Percentiles rank a stretch among this genome's conserved stretches.
Evolutionary conservation across 2,113 vertebrate species (phyloP).

Genomic region (Geococcyx californianus): DNA sequence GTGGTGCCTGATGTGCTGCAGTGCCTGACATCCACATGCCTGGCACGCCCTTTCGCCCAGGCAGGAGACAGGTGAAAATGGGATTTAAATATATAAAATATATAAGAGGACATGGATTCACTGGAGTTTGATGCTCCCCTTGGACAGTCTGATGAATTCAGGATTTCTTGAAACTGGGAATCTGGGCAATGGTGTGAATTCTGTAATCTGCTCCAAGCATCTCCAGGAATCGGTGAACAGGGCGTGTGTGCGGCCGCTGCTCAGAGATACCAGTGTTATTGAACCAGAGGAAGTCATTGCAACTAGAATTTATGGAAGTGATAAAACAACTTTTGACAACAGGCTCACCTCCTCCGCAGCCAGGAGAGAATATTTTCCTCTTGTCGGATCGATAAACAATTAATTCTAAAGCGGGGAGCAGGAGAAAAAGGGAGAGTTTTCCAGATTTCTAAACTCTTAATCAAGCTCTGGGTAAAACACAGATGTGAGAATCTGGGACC

Average conservation of each 20-base stretch:
- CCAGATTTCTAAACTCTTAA: constrained; percentile 48
- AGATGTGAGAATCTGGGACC: constrained; percentile 4
- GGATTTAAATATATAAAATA: rapidly evolving
- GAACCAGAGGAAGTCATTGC: not conserved
- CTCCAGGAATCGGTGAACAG: rapidly evolving
- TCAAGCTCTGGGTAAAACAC: constrained; percentile 21
- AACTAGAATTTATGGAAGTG: constrained; percentile 32
- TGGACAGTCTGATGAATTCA: not conserved
- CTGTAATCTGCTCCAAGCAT: not conserved
- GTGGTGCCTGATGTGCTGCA: not conserved
- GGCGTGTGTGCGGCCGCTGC: rapidly evolving
- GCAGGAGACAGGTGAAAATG: not conserved
- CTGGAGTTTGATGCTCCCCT: not conserved
- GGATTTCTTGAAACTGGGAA: not conserved
- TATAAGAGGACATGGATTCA: rapidly evolving
- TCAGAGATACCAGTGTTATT: rapidly evolving
- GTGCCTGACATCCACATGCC: no score
- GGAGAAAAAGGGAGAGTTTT: constrained; percentile 39
- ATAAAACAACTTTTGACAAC: constrained; percentile 52
- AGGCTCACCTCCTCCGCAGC: not conserved
- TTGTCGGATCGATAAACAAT: constrained; percentile 62
- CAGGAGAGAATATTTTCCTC: constrained; percentile 24
- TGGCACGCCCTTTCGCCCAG: not conserved
- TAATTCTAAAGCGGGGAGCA: constrained; percentile 42
- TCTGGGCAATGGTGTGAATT: not conserved